These are phyloP conservation scores for Ctenoplectra terminalis DNA, from an alignment of 1,140 invertebrate species.

Conservation along the genomic window DNA sequence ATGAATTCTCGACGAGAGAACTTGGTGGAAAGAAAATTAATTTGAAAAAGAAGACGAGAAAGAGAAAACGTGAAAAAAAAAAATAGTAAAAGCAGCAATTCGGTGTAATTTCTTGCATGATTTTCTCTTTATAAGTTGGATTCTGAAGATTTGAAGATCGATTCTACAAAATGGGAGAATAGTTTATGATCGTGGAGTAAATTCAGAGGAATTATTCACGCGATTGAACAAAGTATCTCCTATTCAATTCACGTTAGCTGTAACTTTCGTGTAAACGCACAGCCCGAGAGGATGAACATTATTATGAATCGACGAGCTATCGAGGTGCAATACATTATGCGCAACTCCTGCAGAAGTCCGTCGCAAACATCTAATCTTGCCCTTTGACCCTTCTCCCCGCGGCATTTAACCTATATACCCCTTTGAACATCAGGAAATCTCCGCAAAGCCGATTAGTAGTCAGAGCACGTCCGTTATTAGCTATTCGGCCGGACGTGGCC, in stretches of 20 bases:
- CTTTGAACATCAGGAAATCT: slow-evolving; percentile 43
- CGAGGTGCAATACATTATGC: slow-evolving; percentile 59
- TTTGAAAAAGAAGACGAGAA: not conserved
- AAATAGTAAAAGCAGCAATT: not conserved
- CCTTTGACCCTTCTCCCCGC: slow-evolving; percentile 33
- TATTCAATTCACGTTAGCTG: not conserved
- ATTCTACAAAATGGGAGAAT: not conserved
- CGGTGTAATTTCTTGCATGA: not conserved
- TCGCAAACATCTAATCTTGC: slow-evolving; percentile 47
- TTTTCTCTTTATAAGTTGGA: not conserved
- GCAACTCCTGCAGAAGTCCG: slow-evolving; percentile 34
- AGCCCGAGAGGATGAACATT: slow-evolving; percentile 12
- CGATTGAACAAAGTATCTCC: not conserved
- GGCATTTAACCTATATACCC: slow-evolving; percentile 35
- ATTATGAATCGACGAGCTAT: slow-evolving; percentile 30
- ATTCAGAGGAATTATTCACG: not conserved
- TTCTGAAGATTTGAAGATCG: not conserved
- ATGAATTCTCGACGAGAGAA: slow-evolving; percentile 3
- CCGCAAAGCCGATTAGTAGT: slow-evolving; percentile 71
- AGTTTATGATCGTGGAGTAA: not conserved
- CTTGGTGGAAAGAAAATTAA: not conserved
- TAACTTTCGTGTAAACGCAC: slow-evolving; percentile 10
- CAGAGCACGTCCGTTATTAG: slow-evolving; percentile 76
- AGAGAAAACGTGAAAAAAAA: not conserved
- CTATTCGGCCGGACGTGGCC: slow-evolving; percentile 64